These are phyloP conservation scores for Deilephila elpenor DNA, from an alignment of 2,888 invertebrate species.

Conservation along the genomic window DNA sequence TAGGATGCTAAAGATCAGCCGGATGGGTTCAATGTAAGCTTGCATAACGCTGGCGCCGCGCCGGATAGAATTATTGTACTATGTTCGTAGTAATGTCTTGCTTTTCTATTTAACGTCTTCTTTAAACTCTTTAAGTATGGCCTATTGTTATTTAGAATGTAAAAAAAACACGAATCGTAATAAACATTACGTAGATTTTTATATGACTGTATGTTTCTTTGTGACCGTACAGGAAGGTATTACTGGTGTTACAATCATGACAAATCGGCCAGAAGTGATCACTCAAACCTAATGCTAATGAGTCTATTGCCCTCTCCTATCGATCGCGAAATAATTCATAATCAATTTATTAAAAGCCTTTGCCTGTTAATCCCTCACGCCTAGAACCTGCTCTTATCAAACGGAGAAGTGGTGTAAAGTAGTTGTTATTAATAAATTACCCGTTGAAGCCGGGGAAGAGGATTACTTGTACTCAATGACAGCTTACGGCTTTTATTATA, in stretches of 20 bases:
- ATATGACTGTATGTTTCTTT: no score
- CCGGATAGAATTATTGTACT: neutral
- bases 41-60: slow-evolving; percentile 6
- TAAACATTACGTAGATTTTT: no score
- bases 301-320: no score
- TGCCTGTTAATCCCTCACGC: neutral
- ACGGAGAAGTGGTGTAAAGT: neutral
- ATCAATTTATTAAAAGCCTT: neutral
- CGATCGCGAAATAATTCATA: neutral
- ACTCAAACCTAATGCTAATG: no score
- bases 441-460: neutral
- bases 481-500: neutral
- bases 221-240: no score
- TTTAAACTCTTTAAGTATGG: neutral
- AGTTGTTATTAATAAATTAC: neutral
- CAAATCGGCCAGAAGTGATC: no score
- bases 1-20: neutral
- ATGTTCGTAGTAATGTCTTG: neutral
- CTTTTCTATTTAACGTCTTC: neutral
- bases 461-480: slow-evolving; percentile 1
- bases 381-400: neutral
- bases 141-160: neutral
- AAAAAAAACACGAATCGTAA: no score
- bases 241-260: no score
- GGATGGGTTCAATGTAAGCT: neutral